These are phyloP conservation scores for Lytechinus pictus DNA, from an alignment of 35 echinoderm and acorn worm genomes.

Conservation along the genomic window DNA sequence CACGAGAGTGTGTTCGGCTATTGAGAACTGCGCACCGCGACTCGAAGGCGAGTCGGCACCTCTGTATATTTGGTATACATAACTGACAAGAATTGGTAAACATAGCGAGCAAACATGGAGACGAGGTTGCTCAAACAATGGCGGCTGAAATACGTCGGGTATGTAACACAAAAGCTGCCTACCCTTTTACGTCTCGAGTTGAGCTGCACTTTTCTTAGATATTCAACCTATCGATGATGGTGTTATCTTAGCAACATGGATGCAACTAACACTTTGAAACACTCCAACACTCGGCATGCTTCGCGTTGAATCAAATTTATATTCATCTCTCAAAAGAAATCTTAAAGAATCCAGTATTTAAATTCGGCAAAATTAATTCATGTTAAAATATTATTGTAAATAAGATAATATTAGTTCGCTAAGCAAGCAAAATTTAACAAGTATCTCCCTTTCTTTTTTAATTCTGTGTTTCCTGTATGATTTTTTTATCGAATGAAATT, in stretches of 20 bases:
- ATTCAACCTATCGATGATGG: not conserved
- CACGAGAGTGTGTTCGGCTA: not conserved
- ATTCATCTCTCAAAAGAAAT: too few species aligned
- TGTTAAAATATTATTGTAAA: too few species aligned
- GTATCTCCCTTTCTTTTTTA: too few species aligned
- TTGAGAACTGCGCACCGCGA: not conserved
- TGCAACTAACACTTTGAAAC: not conserved
- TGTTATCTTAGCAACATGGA: not conserved
- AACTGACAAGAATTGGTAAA: slow-evolving; percentile 49
- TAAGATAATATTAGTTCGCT: too few species aligned
- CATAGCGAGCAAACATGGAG: slow-evolving; percentile 29
- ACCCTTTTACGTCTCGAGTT: not conserved
- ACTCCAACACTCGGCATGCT: too few species aligned
- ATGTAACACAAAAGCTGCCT: slow-evolving; percentile 31
- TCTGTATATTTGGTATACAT: slow-evolving; percentile 46
- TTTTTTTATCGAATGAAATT: too few species aligned
- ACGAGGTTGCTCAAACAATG: slow-evolving; percentile 46
- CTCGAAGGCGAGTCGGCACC: slow-evolving; percentile 12
- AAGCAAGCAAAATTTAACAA: too few species aligned
- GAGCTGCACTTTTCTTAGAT: slow-evolving; percentile 29
- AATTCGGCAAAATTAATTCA: too few species aligned
- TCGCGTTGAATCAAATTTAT: too few species aligned
- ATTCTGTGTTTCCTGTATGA: too few species aligned
- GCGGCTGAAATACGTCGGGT: slow-evolving; percentile 43
- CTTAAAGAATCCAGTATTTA: too few species aligned